Conservation (phyloP, 64 coral and sea anemone species). For the Cladopsammia gracilis region DNA sequence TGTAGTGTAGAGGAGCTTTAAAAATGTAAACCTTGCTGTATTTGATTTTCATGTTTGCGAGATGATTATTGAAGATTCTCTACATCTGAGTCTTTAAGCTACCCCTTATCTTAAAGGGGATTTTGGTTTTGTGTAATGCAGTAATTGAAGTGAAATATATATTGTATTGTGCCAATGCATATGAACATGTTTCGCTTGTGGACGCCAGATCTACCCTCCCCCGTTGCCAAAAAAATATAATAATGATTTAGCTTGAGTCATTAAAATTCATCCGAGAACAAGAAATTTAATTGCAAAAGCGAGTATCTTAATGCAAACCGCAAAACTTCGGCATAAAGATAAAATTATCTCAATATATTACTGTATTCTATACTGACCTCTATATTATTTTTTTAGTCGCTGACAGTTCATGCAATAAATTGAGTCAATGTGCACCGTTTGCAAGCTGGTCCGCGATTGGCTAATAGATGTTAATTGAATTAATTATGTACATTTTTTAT, state of each 20-base stretch:
- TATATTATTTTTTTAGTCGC: background rate
- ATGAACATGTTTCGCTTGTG: background rate
- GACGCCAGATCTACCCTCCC: background rate
- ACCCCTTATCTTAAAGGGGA: background rate
- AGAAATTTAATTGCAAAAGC: conserved; percentile 14
- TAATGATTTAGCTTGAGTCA: background rate
- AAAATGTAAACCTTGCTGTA: background rate
- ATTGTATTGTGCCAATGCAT: background rate
- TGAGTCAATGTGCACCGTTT: no score
- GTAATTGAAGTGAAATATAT: conserved; percentile 22
- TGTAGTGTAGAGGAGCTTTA: background rate
- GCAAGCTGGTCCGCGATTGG: no score
- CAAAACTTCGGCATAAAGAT: background rate
- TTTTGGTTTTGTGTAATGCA: background rate
- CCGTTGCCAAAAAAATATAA: background rate
- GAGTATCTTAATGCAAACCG: background rate
- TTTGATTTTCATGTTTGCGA: conserved; percentile 18
- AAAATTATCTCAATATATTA: background rate
- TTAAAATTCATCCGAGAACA: background rate
- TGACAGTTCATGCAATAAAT: background rate
- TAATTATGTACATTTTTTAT: no score
- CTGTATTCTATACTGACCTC: no score
- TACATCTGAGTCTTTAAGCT: background rate
- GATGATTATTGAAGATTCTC: conserved; percentile 13
- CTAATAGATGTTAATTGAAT: no score